Percentiles rank a stretch among this genome's conserved stretches.
phyloP scores from a whole-genome alignment of 1,140 invertebrate species.

The Cotesia typhae region DNA sequence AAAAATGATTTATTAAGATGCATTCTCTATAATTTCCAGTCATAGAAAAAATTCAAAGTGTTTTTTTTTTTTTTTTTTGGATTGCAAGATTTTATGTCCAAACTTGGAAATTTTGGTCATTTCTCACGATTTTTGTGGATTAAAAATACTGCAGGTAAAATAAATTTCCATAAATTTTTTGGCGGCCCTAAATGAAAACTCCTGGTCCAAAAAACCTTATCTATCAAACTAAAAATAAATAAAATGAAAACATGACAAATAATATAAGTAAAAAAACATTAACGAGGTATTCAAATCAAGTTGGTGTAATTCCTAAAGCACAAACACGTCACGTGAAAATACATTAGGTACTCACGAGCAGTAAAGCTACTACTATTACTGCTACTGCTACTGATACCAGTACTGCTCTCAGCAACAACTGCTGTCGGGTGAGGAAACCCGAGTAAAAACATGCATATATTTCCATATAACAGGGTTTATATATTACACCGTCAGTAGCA shows the following conservation, averaged over 20 bases:
- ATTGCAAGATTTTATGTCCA: no score
- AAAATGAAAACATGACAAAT: conserved; percentile 13
- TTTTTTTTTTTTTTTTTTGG: no score
- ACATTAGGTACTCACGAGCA: conserved; percentile 31
- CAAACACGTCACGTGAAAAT: conserved; percentile 29
- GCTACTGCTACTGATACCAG: no score
- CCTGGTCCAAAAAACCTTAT: no score
- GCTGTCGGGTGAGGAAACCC: conserved; percentile 45
- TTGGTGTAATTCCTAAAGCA: conserved; percentile 54
- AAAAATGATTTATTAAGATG: no score
- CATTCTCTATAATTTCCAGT: no score
- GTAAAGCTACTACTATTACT: conserved; percentile 7
- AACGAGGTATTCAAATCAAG: conserved; percentile 61
- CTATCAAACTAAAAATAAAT: background rate
- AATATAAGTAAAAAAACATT: conserved; percentile 42
- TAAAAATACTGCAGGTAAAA: no score
- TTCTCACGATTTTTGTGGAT: no score
- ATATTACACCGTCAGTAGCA: conserved; percentile 63
- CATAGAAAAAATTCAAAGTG: no score
- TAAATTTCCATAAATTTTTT: no score
- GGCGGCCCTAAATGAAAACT: no score
- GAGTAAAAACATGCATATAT: conserved; percentile 65
- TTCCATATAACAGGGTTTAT: conserved; percentile 67
- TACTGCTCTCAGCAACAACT: conserved; percentile 36
- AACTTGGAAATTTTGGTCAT: no score